phyloP scores from a whole-genome alignment of 2,113 vertebrate genomes.

The Saguinus midas region DNA sequence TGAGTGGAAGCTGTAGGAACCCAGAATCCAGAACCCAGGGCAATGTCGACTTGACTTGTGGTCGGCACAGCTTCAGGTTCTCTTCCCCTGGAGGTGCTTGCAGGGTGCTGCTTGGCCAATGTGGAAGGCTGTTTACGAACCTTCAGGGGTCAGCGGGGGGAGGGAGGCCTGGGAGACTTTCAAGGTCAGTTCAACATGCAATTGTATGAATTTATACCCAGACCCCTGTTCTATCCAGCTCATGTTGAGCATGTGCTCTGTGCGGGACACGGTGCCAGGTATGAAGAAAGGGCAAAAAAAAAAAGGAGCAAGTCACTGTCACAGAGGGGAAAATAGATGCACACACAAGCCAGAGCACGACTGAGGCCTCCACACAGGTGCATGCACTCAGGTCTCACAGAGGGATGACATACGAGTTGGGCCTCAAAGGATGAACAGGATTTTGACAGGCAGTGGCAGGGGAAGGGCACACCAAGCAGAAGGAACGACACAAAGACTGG shows the following conservation, averaged over 20 bases:
- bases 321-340: not conserved
- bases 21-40: not conserved
- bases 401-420: not conserved
- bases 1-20: not conserved
- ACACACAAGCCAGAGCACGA: not conserved
- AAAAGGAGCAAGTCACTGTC: not conserved
- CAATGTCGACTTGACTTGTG: accelerated
- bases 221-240: not conserved
- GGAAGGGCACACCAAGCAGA: not conserved
- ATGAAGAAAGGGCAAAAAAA: not conserved
- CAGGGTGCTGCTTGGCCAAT: not conserved
- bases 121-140: not conserved
- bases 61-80: too few relatives aligned
- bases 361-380: accelerated
- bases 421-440: not conserved
- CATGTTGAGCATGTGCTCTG: accelerated
- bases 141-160: not conserved
- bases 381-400: not conserved
- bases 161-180: not conserved
- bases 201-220: accelerated
- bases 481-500: not conserved
- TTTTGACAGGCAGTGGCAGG: not conserved
- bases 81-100: not conserved
- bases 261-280: too few relatives aligned
- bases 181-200: too few relatives aligned